Base-by-base conservation (phyloP, 2,113 vertebrate species). In the Clarias batrachus region DNA sequence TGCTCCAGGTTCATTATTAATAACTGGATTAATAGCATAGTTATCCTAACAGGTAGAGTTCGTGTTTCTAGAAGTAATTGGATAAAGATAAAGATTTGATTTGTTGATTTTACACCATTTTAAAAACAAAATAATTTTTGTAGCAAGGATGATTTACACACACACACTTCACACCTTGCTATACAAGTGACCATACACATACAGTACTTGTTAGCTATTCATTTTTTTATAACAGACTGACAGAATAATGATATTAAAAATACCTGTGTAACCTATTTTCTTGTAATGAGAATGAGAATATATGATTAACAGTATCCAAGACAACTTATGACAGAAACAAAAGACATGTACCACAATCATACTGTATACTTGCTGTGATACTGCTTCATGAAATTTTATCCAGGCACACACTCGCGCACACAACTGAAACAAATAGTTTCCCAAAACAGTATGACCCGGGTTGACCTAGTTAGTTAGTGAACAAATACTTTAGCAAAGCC, bases 401-500 rank as follows among this genome's bases (percentile, higher is more conserved):
- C 23, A 76, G 23, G 54, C 48, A 76, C 23, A 54, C 23, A 54
- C 41, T n/a, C 12, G 2, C 37, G 48, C 37, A 73, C 4, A 52
- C 41, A 1, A 52, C 41, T 25, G 13, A 21, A 25, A 37, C 5
- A 56, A 25, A 27, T 27, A 57, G 14, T 57, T 78, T 78, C 76
- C 19, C 52, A 30, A 57, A 78, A 57, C 77, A 59, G 14, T 79
- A 79, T 30, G 54, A 33, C 56, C 77, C 54, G 5, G 77, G 77
- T 21, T 79, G 54, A 59, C 77, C 77, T 59, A 30, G 52, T 79
- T 77, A 56, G 27, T 17, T 59, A 59, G 54, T 33, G 17, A 79
- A 54, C 13, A 6, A n/a, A 52, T 41, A 52, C 73, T 76, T 76
- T n/a, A 78, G 74, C n/a, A 78, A 78, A 78, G 48, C 74, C 74